Conservation (phyloP, 1,140 invertebrate genomes). For the Microplitis mediator region DNA sequence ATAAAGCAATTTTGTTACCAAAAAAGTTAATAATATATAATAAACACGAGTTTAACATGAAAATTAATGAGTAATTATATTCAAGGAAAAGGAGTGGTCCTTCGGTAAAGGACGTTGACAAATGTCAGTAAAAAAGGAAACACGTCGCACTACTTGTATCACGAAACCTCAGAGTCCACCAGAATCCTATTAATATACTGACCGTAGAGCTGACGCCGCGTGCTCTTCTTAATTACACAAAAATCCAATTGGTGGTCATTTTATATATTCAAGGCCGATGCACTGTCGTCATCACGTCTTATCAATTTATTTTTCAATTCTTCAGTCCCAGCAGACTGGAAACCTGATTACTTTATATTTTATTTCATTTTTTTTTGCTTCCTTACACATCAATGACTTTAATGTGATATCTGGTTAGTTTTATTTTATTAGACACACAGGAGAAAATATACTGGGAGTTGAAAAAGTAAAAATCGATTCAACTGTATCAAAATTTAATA, state of each 20-base stretch:
- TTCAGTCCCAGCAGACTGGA: not conserved
- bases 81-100: conserved; percentile 15
- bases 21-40: not conserved
- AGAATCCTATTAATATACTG: conserved; percentile 20
- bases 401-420: not conserved
- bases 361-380: not conserved
- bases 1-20: not conserved
- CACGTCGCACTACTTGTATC: not conserved
- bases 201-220: conserved; percentile 2
- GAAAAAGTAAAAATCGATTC: not conserved
- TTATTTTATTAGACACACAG: not conserved
- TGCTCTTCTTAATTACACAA: conserved; percentile 29
- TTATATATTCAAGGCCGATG: conserved; percentile 26
- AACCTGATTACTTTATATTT: too few relatives aligned
- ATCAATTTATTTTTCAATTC: conserved; percentile 30
- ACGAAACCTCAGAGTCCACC: not conserved
- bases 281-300: not conserved
- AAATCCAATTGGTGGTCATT: conserved; percentile 32
- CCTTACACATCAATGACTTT: conserved; percentile 21
- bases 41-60: not conserved
- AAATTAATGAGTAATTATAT: conserved; percentile 14
- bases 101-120: conserved; percentile 11
- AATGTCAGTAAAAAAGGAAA: conserved; percentile 16
- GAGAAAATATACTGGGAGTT: not conserved
- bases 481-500: conserved; percentile 33